Percentiles rank a stretch among this genome's conserved stretches.
These are phyloP conservation scores for Cerastoderma edule DNA, from an alignment of 2,888 invertebrate genomes.

Conservation along the genomic window DNA sequence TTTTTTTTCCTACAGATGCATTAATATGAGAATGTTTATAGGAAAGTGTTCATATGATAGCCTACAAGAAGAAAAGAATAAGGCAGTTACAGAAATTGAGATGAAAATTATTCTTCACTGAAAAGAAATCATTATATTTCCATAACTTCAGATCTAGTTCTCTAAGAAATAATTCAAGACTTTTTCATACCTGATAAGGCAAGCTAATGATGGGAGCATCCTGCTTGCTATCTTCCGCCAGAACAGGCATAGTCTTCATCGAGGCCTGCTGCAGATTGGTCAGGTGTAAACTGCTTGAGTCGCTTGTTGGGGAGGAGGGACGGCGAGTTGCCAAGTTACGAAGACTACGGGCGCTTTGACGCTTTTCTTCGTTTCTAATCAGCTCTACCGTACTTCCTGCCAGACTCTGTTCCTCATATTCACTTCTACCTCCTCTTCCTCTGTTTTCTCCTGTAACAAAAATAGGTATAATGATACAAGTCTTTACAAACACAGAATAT, in stretches of 20 bases:
- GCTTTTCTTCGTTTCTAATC: conserved; percentile 52
- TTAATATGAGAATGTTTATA: too few species aligned
- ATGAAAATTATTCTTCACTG: too few species aligned
- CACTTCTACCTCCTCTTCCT: conserved; percentile 16
- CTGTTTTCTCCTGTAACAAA: background rate
- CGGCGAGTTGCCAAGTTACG: background rate
- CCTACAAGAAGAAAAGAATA: too few species aligned
- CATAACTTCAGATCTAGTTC: too few species aligned
- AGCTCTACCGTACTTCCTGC: conserved; percentile 74
- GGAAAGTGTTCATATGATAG: too few species aligned
- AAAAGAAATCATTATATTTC: too few species aligned
- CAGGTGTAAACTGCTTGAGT: conserved; percentile 38
- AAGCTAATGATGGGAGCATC: conserved; percentile 56
- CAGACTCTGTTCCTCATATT: conserved; percentile 70
- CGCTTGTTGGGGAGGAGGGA: conserved; percentile 6
- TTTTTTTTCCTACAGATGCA: too few species aligned
- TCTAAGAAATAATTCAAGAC: too few species aligned
- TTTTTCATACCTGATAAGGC: conserved; percentile 54
- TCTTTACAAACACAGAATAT: too few species aligned
- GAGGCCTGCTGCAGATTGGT: conserved; percentile 24
- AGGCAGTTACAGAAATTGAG: too few species aligned
- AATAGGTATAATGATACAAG: too few species aligned
- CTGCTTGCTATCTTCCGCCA: background rate
- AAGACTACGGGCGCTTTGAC: conserved; percentile 10
- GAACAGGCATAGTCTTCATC: conserved; percentile 25